Evolutionary conservation across 2,888 invertebrate genomes (phyloP), one percentile per base, ranked within the genome.

Genomic region (Priapulus caudatus): DNA sequence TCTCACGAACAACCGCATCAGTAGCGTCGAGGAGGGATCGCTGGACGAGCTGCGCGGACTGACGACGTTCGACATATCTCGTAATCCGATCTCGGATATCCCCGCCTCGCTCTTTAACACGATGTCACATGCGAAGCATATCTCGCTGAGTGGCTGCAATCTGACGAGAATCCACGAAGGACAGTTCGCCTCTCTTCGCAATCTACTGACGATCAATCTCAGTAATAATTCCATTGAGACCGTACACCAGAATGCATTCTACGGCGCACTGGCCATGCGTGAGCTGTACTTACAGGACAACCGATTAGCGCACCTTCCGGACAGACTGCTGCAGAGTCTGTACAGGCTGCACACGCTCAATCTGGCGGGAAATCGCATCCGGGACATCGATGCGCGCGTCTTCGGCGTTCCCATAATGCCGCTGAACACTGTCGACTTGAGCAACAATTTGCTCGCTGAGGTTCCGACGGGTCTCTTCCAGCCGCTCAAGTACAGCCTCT

Each of bases 401-500:
- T 33, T 33, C n/a, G 33, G 33, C 10, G n/a, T 33, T 10, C 33
- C 10, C 10, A n/a, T n/a, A 10, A n/a, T 33, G 10, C 33, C 33
- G 33, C 33, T 33, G 33, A 10, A 33, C n/a, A n/a, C 33, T 10
- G 10, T 33, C 33, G n/a, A 33, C n/a, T n/a, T 33, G 10, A n/a
- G 10, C n/a, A 33, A n/a, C 10, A 33, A 33, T 33, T 10, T n/a
- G 10, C n/a, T 33, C 33, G n/a, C 10, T 10, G n/a, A 10, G 10
- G 33, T 33, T 10, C 33, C 33, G n/a, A 33, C n/a, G 33, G 10
- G n/a, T n/a, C n/a, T 33, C 10, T 33, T 33, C 33, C 10, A 33
- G n/a, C 33, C 33, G n/a, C 33, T 33, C 10, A 33, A 33, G 33
- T n/a, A 33, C 33, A 33, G 33, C n/a, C 33, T 33, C n/a, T 33